These are phyloP conservation scores for Tapera naevia DNA, from an alignment of 2,797 vertebrate genomes.

Conservation along the genomic window DNA sequence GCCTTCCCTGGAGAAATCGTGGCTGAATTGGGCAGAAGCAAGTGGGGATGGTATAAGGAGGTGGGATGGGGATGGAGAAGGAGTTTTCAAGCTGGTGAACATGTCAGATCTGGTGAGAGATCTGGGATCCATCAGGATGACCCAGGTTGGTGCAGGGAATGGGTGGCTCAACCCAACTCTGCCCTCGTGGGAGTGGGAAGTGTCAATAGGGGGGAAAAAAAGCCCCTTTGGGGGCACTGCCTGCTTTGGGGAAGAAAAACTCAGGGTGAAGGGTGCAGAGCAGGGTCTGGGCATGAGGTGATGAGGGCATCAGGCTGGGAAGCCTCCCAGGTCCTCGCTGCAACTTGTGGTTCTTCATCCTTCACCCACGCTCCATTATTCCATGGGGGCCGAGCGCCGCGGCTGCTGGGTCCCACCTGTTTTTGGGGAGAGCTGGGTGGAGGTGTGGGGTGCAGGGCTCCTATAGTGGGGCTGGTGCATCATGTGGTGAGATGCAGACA, in stretches of 20 bases:
- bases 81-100: not conserved
- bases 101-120: not conserved
- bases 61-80: not conserved
- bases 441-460: not conserved
- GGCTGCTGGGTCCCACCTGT: not conserved
- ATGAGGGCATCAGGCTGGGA: not conserved
- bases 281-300: fast-evolving
- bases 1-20: fast-evolving
- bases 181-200: fast-evolving
- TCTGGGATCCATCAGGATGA: not conserved
- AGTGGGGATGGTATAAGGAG: not conserved
- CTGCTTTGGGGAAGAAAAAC: not conserved
- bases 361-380: fast-evolving
- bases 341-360: not conserved
- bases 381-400: not conserved
- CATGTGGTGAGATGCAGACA: fast-evolving
- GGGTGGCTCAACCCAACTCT: not conserved
- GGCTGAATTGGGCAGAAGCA: not conserved
- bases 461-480: not conserved
- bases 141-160: not conserved
- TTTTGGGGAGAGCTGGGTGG: not conserved
- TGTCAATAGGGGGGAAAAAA: fast-evolving
- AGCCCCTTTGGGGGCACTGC: not conserved
- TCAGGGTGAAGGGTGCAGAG: fast-evolving
- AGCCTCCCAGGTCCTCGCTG: fast-evolving